These are phyloP conservation scores for Eptesicus fuscus DNA, from an alignment of 2,113 vertebrate genomes.

Conservation along the genomic window DNA sequence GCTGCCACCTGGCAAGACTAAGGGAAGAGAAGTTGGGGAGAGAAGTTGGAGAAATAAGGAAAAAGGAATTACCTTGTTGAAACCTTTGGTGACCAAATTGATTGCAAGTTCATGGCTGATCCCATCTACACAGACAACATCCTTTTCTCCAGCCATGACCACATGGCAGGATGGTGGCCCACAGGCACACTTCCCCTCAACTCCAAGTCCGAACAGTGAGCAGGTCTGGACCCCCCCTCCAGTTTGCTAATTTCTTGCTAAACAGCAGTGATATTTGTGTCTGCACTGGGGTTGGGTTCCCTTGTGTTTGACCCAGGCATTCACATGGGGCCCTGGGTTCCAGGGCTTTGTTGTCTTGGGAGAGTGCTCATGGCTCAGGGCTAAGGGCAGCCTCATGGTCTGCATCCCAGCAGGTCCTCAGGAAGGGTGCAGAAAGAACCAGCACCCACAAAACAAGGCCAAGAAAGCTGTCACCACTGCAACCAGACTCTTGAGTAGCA, in stretches of 20 bases:
- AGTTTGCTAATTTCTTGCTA: background rate
- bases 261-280: background rate
- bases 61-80: constrained; percentile 67
- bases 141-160: background rate
- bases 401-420: background rate
- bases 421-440: background rate
- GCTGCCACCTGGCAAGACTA: background rate
- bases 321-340: background rate
- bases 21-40: background rate
- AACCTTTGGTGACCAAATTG: constrained; percentile 60
- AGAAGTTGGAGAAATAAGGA: background rate
- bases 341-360: background rate
- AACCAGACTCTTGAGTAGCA: background rate
- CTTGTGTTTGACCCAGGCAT: background rate
- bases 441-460: rapidly evolving
- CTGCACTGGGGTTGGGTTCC: background rate
- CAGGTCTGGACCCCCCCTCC: background rate
- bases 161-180: background rate
- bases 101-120: constrained; percentile 56
- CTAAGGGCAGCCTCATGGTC: background rate
- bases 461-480: rapidly evolving
- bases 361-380: background rate
- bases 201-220: background rate
- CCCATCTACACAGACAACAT: constrained; percentile 52
- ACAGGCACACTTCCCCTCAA: background rate